Base-by-base conservation (phyloP, 2,113 vertebrate genomes). In the Scortum barcoo region DNA sequence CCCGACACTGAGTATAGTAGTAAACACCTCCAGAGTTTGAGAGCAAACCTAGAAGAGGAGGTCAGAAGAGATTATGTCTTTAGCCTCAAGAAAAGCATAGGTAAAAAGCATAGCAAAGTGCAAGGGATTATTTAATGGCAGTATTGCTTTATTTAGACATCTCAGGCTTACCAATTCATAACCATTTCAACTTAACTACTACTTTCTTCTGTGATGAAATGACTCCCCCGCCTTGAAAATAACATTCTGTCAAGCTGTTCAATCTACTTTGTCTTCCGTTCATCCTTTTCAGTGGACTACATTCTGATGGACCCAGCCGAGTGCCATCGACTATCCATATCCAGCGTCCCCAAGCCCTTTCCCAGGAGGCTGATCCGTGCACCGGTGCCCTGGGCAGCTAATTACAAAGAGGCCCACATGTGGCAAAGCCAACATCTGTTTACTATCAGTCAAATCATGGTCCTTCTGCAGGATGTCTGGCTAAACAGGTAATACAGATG, bases 221-320 rank as follows among this genome's bases (percentile, higher is more conserved):
- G 17, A 26, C 38, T n/a, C 28, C 20, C 10, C 60, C 30, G 19
- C 40, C 13, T 61, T 73, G 42, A 33, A 26, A 63, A 53, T 53
- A 0, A 44, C 12, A 62, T 40, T 61, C 7, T 30, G 10, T 24
- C 38, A 46, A 2, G 50, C 50, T 40, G 3, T 76, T 44, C 6
- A 17, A 3, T 72, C 54, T 53, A 12, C 14, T 40, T 68, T 46
- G 20, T 67, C 4, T 7, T 26, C 9, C 17, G 22, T 74, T 22
- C n/a, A 72, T 54, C 12, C 51, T 24, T 62, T 80, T 2, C 79
- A 99, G 97, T 99, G 85, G 96, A 99, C 86, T 99, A 99, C 81
- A 92, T 98, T 89, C 93, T 99, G 78, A 92, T 95, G 92, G 97
- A 98, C 84, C 95, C 96, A 1, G 85, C 81, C 46, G 97, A 99